A percentile compares a stretch with the other conserved stretches of the same genome.
Conservation (phyloP, 2,888 invertebrate species). For the Parochlus steinenii region DNA sequence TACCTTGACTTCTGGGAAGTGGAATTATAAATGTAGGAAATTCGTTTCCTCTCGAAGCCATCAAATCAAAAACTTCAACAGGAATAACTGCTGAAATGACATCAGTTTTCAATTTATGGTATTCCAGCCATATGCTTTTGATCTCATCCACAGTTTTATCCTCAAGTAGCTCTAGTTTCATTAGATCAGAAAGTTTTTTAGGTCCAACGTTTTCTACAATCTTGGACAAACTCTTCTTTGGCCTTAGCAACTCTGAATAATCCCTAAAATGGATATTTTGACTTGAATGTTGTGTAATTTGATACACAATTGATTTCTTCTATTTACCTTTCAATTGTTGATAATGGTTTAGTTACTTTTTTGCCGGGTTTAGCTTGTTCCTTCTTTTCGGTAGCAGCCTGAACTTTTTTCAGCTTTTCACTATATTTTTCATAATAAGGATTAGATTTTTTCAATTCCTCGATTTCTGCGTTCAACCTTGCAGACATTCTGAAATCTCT, state of each 20-base stretch:
- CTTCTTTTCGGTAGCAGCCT: no score
- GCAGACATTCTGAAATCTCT: constrained; percentile 30
- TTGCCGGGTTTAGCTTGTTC: no score
- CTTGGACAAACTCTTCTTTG: constrained; percentile 34
- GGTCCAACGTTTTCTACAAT: constrained; percentile 28
- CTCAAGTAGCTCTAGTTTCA: constrained; percentile 58
- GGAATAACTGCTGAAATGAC: constrained; percentile 60
- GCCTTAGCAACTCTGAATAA: constrained; percentile 46
- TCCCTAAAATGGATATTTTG: no score
- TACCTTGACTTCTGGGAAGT: constrained; percentile 63
- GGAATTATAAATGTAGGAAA: constrained; percentile 63
- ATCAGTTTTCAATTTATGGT: constrained; percentile 61
- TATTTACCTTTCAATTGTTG: no score
- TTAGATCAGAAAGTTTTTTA: constrained; percentile 44
- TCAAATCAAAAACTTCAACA: constrained; percentile 36
- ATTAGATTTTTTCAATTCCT: constrained; percentile 39
- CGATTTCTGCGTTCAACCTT: constrained; percentile 30
- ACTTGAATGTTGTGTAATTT: no score
- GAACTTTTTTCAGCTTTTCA: constrained; percentile 52
- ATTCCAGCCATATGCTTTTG: constrained; percentile 58
- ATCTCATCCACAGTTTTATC: constrained; percentile 58
- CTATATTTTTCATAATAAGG: constrained; percentile 74
- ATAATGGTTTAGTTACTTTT: no score
- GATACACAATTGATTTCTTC: no score
- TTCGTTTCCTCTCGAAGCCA: constrained; percentile 38